Conservation (phyloP, 2,113 vertebrate genomes). For the Helogale parvula region DNA sequence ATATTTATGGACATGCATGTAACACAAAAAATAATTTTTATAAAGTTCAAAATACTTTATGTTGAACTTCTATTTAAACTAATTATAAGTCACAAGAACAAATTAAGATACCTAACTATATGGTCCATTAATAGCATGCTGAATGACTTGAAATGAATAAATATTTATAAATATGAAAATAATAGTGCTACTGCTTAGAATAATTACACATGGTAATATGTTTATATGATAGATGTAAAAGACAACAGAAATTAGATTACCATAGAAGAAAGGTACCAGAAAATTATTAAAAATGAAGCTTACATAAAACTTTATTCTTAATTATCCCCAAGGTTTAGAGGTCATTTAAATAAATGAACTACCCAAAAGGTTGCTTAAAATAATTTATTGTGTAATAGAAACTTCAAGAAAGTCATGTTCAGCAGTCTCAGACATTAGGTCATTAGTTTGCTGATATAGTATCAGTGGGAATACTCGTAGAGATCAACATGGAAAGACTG, state of each 20-base stretch:
- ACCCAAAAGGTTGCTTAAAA: background rate
- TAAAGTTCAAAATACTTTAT: conserved; percentile 79
- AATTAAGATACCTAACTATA: conserved; percentile 65
- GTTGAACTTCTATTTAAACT: conserved; percentile 78
- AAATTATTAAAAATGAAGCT: conserved; percentile 44
- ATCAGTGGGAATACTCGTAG: background rate
- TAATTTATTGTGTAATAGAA: conserved; percentile 41
- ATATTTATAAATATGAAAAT: conserved; percentile 64
- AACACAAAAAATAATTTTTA: conserved; percentile 82
- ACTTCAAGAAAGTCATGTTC: conserved; percentile 41
- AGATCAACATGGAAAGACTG: background rate
- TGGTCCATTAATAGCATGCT: conserved; percentile 29
- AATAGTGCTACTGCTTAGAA: conserved; percentile 47
- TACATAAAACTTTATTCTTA: background rate
- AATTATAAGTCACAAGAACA: conserved; percentile 76
- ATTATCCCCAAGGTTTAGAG: background rate
- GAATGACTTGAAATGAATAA: conserved; percentile 58
- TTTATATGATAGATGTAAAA: conserved; percentile 38
- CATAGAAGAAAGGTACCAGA: conserved; percentile 38
- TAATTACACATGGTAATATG: conserved; percentile 48
- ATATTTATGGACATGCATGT: conserved; percentile 82
- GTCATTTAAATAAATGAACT: background rate
- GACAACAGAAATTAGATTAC: conserved; percentile 34
- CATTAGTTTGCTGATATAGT: background rate
- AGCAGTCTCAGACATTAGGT: background rate